Percentiles rank a stretch among this genome's conserved stretches.
Conservation (phyloP, 2,113 vertebrate genomes). For the Prionailurus bengalensis region DNA sequence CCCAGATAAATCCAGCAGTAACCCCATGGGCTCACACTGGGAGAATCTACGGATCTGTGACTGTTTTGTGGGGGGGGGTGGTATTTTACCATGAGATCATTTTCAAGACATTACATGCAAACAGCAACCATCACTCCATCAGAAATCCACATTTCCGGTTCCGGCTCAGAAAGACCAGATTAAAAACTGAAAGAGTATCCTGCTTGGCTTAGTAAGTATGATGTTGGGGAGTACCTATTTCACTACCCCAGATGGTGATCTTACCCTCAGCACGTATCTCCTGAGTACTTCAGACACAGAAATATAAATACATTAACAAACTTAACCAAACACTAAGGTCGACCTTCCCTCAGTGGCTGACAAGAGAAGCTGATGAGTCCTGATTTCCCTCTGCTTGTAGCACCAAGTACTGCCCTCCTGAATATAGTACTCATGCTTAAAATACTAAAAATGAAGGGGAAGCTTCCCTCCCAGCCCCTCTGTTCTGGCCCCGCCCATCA, state of each 20-base stretch:
- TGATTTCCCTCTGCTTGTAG: slow-evolving; percentile 10
- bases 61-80: not conserved
- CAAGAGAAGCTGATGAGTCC: slow-evolving; percentile 34
- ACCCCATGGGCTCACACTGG: not conserved
- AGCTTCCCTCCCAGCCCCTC: not conserved
- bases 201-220: not conserved
- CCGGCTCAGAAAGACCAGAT: not conserved
- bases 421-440: not conserved
- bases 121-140: not conserved
- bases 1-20: not conserved
- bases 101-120: slow-evolving; percentile 16
- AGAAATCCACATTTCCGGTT: slow-evolving; percentile 21
- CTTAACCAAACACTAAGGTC: not conserved
- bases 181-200: not conserved
- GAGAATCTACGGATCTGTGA: not conserved
- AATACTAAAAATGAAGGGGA: not conserved
- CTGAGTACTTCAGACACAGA: not conserved
- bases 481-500: not conserved
- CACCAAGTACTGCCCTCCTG: not conserved
- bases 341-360: not conserved
- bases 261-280: slow-evolving; percentile 22
- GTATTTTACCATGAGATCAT: not conserved
- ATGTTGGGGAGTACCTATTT: not conserved
- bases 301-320: slow-evolving; percentile 57
- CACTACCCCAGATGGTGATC: slow-evolving; percentile 6